Base-by-base conservation (phyloP, 92 coral and sea anemone species). In the Porites evermanni region DNA sequence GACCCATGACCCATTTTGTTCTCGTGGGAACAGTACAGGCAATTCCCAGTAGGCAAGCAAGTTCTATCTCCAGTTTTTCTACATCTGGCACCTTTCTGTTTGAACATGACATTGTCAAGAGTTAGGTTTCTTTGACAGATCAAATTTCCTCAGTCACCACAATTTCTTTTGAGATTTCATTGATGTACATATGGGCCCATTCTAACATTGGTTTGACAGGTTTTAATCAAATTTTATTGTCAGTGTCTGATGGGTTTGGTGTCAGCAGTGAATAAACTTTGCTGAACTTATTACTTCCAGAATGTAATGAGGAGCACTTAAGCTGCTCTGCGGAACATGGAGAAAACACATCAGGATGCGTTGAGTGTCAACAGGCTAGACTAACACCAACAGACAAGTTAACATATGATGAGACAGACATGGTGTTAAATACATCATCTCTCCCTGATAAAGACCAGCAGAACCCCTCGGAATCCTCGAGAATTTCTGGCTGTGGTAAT, bases 401-500 rank as follows among this genome's bases (percentile, higher is more conserved):
- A 64, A 1, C 67, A 10, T 7, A 26, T 14, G 85, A 56, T 13
- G 20, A 47, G 44, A 54, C 23, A 6, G 80, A 83, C 19, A 13
- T 65, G 8, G 73, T 47, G 38, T 17, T 47, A 8, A 83, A 24
- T 50, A 53, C 47, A 8, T 14, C 29, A 5, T 58, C 83, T 60
- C 18, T 54, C 20, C 53, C 73, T 29, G 53, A 8, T 12, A 75
- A 19, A 32, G 77, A 23, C 24, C 64, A 61, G 19, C 64, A 4
- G 47, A 20, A 83, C 7, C 16, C 64, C 12, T 59, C 13, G 44
- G 87, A 86, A 47, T 13, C 84, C 23, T 51, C 85, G 6, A 86
- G 84, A 58, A 74, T 90, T 58, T 59, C 93, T 21, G 71, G 81
- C 53, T 86, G 90, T 82, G 89, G 93, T 90, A 74, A 53, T 87